Evolutionary conservation across 2,113 vertebrate genomes (phyloP).

Genomic region (Leptosomus discolor): DNA sequence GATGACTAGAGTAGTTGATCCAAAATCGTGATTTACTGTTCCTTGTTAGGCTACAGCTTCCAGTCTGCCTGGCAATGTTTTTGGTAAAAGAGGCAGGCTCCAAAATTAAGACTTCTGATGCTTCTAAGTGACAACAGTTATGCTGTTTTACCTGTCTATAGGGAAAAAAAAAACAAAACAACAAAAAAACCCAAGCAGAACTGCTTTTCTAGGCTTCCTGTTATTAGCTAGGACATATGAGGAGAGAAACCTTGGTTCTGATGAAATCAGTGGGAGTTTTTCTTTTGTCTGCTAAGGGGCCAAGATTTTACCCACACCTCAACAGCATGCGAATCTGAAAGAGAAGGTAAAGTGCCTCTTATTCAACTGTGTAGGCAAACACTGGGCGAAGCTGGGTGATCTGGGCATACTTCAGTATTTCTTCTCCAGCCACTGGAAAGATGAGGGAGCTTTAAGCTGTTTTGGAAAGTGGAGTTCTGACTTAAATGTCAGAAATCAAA

Average conservation of each 20-base stretch:
- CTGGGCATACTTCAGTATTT: neutral
- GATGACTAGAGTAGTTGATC: neutral
- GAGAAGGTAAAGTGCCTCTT: neutral
- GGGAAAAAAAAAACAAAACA: neutral
- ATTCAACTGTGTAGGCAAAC: neutral
- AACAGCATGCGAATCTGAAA: neutral
- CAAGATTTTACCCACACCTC: neutral
- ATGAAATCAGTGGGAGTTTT: neutral
- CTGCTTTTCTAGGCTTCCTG: neutral
- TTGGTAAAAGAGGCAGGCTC: neutral
- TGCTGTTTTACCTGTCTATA: neutral
- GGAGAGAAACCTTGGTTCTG: neutral
- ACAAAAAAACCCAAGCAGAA: neutral
- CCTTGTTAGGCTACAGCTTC: neutral
- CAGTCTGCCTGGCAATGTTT: neutral
- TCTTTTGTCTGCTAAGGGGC: neutral
- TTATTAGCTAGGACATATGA: neutral
- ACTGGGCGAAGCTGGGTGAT: neutral
- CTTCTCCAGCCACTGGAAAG: neutral
- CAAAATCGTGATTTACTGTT: neutral
- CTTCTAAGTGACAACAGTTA: neutral
- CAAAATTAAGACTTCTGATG: neutral
- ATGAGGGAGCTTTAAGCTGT: neutral
- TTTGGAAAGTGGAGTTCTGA: slow-evolving; percentile 16
- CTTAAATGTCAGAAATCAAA: slow-evolving; percentile 30